Conservation (phyloP, 2,888 invertebrate genomes). For the Agonopterix alstromeriana region DNA sequence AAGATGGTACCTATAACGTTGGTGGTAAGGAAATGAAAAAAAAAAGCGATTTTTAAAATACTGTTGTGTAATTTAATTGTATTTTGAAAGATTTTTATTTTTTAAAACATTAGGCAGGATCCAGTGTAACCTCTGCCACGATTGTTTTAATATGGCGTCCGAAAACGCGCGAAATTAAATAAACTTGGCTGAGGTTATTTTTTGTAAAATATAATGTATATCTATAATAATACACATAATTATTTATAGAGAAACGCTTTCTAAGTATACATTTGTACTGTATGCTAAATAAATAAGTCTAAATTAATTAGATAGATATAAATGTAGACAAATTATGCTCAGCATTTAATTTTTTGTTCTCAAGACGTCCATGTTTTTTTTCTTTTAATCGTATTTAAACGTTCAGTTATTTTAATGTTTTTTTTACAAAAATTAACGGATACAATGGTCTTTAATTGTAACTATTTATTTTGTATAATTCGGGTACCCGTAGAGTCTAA, state of each 20-base stretch:
- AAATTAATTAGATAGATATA: slow-evolving; percentile 59
- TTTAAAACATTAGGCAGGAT: slow-evolving; percentile 16
- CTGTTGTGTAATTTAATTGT: slow-evolving; percentile 29
- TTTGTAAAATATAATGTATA: slow-evolving; percentile 16
- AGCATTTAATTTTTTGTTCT: slow-evolving; percentile 34
- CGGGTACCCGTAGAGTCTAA: too few relatives aligned
- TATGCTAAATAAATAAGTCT: slow-evolving; percentile 47
- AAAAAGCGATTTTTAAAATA: slow-evolving; percentile 28
- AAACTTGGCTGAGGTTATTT: slow-evolving; percentile 4
- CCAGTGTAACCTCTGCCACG: slow-evolving; percentile 12
- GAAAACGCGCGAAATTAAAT: neutral
- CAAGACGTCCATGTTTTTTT: slow-evolving; percentile 26
- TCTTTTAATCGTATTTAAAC: neutral
- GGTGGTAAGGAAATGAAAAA: slow-evolving; percentile 12
- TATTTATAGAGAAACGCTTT: slow-evolving; percentile 59
- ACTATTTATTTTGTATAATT: too few relatives aligned
- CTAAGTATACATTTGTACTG: slow-evolving; percentile 58
- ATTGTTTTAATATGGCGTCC: neutral
- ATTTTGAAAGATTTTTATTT: slow-evolving; percentile 19
- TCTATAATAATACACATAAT: slow-evolving; percentile 25
- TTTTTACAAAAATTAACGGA: neutral
- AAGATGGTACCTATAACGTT: slow-evolving; percentile 28
- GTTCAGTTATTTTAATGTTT: neutral
- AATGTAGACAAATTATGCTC: slow-evolving; percentile 62
- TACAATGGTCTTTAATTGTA: neutral